A percentile compares a stretch with the other conserved stretches of the same genome.
These are phyloP conservation scores for Rhinella marina DNA, from an alignment of 2,797 vertebrate genomes.

Conservation along the genomic window DNA sequence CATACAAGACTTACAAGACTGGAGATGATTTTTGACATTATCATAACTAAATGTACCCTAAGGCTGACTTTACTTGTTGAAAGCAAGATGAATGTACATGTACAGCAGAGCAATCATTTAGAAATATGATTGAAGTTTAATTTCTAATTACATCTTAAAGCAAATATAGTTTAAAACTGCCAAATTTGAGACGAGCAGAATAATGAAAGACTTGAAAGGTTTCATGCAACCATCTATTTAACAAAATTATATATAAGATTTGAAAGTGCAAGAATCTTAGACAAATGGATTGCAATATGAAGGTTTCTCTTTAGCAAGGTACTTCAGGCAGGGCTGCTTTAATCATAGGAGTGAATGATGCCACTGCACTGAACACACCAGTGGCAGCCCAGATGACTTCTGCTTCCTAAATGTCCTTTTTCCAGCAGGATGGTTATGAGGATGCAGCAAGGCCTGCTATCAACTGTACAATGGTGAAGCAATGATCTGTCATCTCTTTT, in stretches of 20 bases:
- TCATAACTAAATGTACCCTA: slow-evolving; percentile 29
- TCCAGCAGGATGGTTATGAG: too few relatives aligned
- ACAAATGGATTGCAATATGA: not conserved
- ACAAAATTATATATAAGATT: not conserved
- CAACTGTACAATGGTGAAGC: too few relatives aligned
- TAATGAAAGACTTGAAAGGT: not conserved
- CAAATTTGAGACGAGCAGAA: not conserved
- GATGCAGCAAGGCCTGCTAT: too few relatives aligned
- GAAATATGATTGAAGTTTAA: slow-evolving; percentile 16
- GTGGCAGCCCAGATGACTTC: too few relatives aligned
- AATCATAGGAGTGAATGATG: too few relatives aligned
- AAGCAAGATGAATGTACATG: slow-evolving; percentile 4
- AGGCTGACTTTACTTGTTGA: slow-evolving; percentile 25
- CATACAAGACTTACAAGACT: not conserved
- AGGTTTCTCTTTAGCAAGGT: not conserved
- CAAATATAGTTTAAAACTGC: slow-evolving; percentile 19
- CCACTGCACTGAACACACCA: too few relatives aligned
- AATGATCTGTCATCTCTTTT: too few relatives aligned
- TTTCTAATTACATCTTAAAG: slow-evolving; percentile 32
- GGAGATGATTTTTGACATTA: slow-evolving; percentile 36
- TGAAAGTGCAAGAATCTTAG: not conserved
- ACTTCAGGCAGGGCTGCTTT: not conserved
- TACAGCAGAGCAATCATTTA: slow-evolving; percentile 25
- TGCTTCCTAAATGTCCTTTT: too few relatives aligned
- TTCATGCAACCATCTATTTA: not conserved